phyloP scores from a whole-genome alignment of 1,140 invertebrate genomes.

The Musca domestica region DNA sequence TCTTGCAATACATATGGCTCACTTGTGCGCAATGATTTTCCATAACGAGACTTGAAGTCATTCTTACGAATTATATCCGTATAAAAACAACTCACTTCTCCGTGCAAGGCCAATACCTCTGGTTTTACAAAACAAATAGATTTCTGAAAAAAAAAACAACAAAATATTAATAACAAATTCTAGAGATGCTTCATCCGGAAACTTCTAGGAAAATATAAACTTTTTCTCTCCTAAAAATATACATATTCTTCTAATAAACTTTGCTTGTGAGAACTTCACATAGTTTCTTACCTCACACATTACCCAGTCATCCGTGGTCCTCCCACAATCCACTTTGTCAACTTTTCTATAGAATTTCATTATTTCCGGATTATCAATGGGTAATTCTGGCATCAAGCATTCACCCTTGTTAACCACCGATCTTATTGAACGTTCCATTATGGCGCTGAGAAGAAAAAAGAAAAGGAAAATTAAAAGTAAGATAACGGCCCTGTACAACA shows the following conservation, averaged over 20 bases:
- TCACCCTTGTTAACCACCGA: slow-evolving; percentile 50
- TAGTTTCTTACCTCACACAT: slow-evolving; percentile 54
- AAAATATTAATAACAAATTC: not conserved
- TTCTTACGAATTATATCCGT: slow-evolving; percentile 63
- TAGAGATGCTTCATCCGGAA: not conserved
- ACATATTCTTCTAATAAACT: not conserved
- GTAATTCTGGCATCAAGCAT: slow-evolving; percentile 66
- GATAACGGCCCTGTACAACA: too few relatives aligned
- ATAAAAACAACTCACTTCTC: slow-evolving; percentile 59
- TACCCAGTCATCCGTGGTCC: slow-evolving; percentile 58
- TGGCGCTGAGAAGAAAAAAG: slow-evolving; percentile 34
- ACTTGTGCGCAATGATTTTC: slow-evolving; percentile 56
- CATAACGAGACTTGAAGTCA: slow-evolving; percentile 59
- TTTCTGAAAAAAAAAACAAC: slow-evolving; percentile 39
- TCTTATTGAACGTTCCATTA: slow-evolving; percentile 53
- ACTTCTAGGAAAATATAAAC: not conserved
- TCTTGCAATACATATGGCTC: slow-evolving; percentile 61
- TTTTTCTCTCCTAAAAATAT: not conserved
- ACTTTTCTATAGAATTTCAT: slow-evolving; percentile 65
- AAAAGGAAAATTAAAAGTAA: too few relatives aligned
- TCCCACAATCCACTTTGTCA: slow-evolving; percentile 62
- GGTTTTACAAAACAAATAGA: slow-evolving; percentile 59
- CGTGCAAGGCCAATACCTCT: slow-evolving; percentile 55
- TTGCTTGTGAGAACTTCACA: not conserved
- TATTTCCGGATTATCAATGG: slow-evolving; percentile 66